These are phyloP conservation scores for Botia kubotai DNA, from an alignment of 2,797 vertebrate genomes.

Conservation along the genomic window DNA sequence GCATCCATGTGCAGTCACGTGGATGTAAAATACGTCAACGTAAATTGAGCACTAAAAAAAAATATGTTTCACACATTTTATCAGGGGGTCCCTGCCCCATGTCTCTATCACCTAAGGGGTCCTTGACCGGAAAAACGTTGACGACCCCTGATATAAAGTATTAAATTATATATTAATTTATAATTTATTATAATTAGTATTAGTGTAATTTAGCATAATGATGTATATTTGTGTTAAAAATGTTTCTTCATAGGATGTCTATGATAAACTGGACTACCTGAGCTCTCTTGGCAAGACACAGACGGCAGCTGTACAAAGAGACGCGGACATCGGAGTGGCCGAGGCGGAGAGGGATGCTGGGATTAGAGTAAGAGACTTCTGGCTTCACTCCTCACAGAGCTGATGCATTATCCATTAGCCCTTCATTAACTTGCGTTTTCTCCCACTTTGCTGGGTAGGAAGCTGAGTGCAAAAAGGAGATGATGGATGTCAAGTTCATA, in stretches of 20 bases:
- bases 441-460: constrained; percentile 76
- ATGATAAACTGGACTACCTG: constrained; percentile 94
- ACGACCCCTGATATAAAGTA: too few relatives aligned
- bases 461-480: constrained; percentile 92
- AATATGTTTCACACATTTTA: too few relatives aligned
- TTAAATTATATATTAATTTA: too few relatives aligned
- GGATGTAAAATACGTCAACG: too few relatives aligned
- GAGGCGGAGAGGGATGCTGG: constrained; percentile 94
- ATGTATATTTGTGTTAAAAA: background rate
- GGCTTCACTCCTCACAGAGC: background rate
- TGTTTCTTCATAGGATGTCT: constrained; percentile 86
- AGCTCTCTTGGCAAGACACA: constrained; percentile 96
- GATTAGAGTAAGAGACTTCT: constrained; percentile 82
- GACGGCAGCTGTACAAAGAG: constrained; percentile 90
- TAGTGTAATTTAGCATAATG: too few relatives aligned
- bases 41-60: too few relatives aligned
- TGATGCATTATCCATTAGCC: constrained; percentile 21
- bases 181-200: too few relatives aligned
- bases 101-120: too few relatives aligned
- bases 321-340: constrained; percentile 93
- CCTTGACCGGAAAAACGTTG: too few relatives aligned
- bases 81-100: too few relatives aligned
- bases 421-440: constrained; percentile 18
- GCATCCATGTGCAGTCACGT: too few relatives aligned
- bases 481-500: constrained; percentile 91